A percentile compares a stretch with the other conserved stretches of the same genome.
Evolutionary conservation across 2,888 invertebrate genomes (phyloP).

Genomic region (Lypha dubia): DNA sequence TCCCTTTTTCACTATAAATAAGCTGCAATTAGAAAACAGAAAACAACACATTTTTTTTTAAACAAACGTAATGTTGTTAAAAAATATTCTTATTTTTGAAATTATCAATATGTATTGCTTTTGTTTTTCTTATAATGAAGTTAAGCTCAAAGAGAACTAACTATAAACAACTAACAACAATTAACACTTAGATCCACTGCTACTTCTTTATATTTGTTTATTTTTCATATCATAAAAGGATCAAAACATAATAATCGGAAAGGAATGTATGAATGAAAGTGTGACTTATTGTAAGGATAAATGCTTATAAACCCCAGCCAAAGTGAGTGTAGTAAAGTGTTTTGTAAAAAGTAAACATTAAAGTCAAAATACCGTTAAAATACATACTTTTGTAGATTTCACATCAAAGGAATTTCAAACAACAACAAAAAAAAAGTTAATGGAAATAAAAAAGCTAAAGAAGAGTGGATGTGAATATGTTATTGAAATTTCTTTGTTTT

Average conservation of each 20-base stretch:
- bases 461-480: background rate
- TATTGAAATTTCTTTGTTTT: background rate
- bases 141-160: conserved; percentile 39
- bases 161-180: conserved; percentile 34
- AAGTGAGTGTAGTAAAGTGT: background rate
- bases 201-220: background rate
- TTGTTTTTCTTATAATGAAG: background rate
- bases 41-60: background rate
- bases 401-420: too few species aligned
- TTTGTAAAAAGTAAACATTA: background rate
- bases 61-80: background rate
- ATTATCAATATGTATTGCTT: background rate
- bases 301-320: background rate
- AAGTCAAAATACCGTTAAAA: conserved; percentile 30
- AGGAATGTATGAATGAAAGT: conserved; percentile 2
- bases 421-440: background rate
- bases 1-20: conserved; percentile 16
- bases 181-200: conserved; percentile 29
- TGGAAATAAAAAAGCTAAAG: too few species aligned
- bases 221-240: background rate
- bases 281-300: conserved; percentile 2
- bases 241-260: conserved; percentile 31
- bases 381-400: too few species aligned
- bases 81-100: conserved; percentile 8
- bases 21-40: background rate